phyloP scores from a whole-genome alignment of 2,113 vertebrate genomes.

The Hemiscyllium ocellatum region DNA sequence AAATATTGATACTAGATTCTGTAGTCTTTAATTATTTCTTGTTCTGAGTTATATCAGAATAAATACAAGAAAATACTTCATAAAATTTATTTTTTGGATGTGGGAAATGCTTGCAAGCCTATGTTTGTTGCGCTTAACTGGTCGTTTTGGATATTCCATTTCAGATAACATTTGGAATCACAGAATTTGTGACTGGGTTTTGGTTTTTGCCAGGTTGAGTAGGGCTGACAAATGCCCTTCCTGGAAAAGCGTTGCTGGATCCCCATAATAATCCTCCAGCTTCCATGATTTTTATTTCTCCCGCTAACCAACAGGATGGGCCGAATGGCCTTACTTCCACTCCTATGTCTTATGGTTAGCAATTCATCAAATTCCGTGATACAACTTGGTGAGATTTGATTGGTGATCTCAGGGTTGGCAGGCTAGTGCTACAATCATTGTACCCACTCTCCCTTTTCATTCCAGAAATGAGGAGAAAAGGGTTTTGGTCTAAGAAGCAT shows the following conservation, averaged over 20 bases:
- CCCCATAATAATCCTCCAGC: neutral
- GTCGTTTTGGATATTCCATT: neutral
- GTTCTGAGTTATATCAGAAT: neutral
- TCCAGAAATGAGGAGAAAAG: neutral
- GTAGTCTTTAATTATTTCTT: neutral
- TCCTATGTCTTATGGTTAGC: no score
- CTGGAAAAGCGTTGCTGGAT: neutral
- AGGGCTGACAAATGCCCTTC: neutral
- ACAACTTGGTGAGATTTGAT: neutral
- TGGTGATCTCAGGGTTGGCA: neutral
- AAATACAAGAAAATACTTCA: neutral
- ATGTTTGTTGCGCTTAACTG: neutral
- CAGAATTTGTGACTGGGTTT: neutral
- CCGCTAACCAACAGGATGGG: neutral
- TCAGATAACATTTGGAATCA: neutral
- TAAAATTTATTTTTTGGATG: neutral
- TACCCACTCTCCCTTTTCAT: neutral
- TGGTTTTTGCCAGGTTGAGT: neutral
- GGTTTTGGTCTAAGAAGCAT: neutral
- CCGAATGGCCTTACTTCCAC: no score
- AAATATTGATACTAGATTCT: neutral
- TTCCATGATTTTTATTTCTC: neutral
- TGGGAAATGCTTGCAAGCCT: neutral
- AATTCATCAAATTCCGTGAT: neutral
- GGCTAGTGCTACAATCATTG: neutral